A percentile compares a stretch with the other conserved stretches of the same genome.
phyloP scores from a whole-genome alignment of 2,797 vertebrate species.

The Malurus splendens region DNA sequence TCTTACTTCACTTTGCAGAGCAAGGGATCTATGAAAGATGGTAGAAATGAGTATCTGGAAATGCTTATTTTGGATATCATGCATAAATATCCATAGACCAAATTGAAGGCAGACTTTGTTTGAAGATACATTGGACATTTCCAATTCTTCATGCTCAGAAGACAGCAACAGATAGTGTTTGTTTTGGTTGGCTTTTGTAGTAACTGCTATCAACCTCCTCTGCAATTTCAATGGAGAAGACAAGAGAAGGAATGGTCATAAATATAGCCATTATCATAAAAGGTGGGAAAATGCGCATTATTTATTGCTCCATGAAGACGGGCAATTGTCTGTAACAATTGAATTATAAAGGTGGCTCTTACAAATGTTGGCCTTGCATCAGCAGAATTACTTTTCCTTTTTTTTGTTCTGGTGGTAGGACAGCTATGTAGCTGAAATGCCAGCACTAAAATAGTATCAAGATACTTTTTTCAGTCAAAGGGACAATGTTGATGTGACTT shows the following conservation, averaged over 20 bases:
- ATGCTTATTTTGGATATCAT: slow-evolving; percentile 35
- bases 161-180: slow-evolving; percentile 14
- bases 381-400: background rate
- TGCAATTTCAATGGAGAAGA: background rate
- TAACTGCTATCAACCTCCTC: background rate
- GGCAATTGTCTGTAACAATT: background rate
- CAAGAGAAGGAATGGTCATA: background rate
- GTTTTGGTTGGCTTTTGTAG: background rate
- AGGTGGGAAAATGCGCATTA: background rate
- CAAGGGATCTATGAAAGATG: background rate
- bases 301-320: background rate
- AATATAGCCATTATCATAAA: background rate
- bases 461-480: background rate
- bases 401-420: background rate
- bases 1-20: background rate
- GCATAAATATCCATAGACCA: slow-evolving; percentile 22
- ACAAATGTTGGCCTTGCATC: background rate
- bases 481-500: background rate
- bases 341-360: background rate
- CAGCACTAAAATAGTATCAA: background rate
- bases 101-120: slow-evolving; percentile 25
- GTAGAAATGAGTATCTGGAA: slow-evolving; percentile 8
- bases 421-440: background rate
- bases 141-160: slow-evolving; percentile 9
- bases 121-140: slow-evolving; percentile 9